phyloP scores from a whole-genome alignment of 92 coral and sea anemone genomes.

The Meandrina meandrites region DNA sequence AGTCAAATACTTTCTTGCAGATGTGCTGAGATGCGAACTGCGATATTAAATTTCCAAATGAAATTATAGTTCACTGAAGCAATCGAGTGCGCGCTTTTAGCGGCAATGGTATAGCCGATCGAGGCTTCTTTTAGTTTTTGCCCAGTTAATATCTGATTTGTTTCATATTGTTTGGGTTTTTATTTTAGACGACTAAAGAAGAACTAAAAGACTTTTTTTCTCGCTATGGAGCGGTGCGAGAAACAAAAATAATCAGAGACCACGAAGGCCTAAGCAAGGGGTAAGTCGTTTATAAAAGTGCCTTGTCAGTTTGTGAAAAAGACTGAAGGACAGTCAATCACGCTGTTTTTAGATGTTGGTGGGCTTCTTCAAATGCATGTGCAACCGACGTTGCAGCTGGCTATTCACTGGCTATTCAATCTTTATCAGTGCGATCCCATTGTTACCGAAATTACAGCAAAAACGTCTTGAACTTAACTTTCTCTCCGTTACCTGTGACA shows the following conservation, averaged over 20 bases:
- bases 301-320: neutral
- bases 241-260: slow-evolving; percentile 76
- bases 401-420: neutral
- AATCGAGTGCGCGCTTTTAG: neutral
- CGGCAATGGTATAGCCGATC: neutral
- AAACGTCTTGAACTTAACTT: neutral
- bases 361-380: neutral
- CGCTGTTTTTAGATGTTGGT: neutral
- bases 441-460: neutral
- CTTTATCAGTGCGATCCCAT: neutral
- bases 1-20: neutral
- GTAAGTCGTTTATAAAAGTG: slow-evolving; percentile 39
- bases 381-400: no score
- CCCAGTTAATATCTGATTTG: neutral
- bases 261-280: slow-evolving; percentile 72
- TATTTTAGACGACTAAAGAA: slow-evolving; percentile 63
- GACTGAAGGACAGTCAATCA: neutral
- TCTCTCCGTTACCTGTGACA: no score
- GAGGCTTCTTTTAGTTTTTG: neutral
- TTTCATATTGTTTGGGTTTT: neutral
- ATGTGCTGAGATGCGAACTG: neutral
- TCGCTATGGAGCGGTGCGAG: slow-evolving; percentile 74
- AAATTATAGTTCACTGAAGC: neutral
- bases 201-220: slow-evolving; percentile 76
- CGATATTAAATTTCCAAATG: neutral